Evolutionary conservation across 2,888 invertebrate genomes (phyloP).

Genomic region (Cheilosia impressa): DNA sequence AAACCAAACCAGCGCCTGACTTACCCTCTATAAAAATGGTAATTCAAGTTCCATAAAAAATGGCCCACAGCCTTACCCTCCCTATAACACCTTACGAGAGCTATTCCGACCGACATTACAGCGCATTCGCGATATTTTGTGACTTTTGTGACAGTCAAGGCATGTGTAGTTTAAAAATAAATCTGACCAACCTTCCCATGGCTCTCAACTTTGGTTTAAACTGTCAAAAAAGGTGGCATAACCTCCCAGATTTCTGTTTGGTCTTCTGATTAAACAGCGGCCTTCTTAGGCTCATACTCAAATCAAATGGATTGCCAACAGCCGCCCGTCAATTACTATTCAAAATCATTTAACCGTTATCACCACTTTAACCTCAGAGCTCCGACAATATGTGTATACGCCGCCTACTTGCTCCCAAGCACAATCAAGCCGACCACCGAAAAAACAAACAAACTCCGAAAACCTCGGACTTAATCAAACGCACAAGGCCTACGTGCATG

Average conservation of each 20-base stretch:
- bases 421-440: constrained; percentile 55
- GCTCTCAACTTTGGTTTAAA: no score
- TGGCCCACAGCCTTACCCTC: no score
- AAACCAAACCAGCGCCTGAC: no score
- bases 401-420: constrained; percentile 21
- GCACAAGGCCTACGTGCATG: constrained; percentile 28
- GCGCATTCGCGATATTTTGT: no score
- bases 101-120: no score
- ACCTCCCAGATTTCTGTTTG: neutral
- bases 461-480: constrained; percentile 67
- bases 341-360: constrained; percentile 60
- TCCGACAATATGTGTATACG: neutral
- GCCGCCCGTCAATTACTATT: constrained; percentile 48
- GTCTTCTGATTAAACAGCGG: neutral
- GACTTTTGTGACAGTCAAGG: no score
- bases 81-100: no score
- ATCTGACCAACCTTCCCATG: no score
- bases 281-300: constrained; percentile 8
- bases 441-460: constrained; percentile 59
- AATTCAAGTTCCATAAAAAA: no score
- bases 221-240: no score
- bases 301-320: constrained; percentile 40
- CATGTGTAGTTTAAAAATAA: no score
- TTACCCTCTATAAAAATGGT: no score
- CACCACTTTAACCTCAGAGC: constrained; percentile 39